Base-by-base conservation (phyloP, 2,797 vertebrate species). In the Lacerta viridis region DNA sequence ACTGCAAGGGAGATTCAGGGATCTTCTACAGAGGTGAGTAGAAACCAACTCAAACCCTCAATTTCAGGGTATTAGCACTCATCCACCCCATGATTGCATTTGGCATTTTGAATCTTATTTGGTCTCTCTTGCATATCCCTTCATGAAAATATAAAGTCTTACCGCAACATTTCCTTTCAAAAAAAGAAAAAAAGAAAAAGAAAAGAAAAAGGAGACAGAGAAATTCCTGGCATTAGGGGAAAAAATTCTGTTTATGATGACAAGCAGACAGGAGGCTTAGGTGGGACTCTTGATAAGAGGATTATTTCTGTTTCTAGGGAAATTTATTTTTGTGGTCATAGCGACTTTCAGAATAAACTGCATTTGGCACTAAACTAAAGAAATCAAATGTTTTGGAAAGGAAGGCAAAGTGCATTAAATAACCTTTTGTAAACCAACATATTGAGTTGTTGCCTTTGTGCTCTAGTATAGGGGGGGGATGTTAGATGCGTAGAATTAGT, bases 221-320 rank as follows among this genome's bases (percentile, higher is more conserved):
- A 83, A 83, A 66, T n/a, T 87, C 41, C 5, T 84, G 71, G 64
- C 76, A 43, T 84, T 75, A 68, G n/a, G 41, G 68, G 10, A 33
- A 25, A 3, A 84, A 80, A 84, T 87, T 75, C 66, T 75, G 27
- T 84, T 80, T 69, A 80, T 85, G 76, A 36, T 76, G 59, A 59
- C 86, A 87, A 76, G 43, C 77, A 68, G 27, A 90, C 76, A 84
- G 43, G 18, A 75, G 10, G 82, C 68, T 87, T 84, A 76, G 61
- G 59, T 68, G 27, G 25, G 75, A 84, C 82, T 76, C 68, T 15
- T 80, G 69, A 80, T 90, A 87, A 87, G 68, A 87, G 59, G 81
- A 80, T 90, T 84, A 87, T 83, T 84, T 71, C 86, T 80, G 76
- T 87, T 90, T 84, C 85, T 90, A 50, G 68, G 69, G 43, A 87